Conservation (phyloP, 2,797 vertebrate genomes). For the Geotrypetes seraphini region DNA sequence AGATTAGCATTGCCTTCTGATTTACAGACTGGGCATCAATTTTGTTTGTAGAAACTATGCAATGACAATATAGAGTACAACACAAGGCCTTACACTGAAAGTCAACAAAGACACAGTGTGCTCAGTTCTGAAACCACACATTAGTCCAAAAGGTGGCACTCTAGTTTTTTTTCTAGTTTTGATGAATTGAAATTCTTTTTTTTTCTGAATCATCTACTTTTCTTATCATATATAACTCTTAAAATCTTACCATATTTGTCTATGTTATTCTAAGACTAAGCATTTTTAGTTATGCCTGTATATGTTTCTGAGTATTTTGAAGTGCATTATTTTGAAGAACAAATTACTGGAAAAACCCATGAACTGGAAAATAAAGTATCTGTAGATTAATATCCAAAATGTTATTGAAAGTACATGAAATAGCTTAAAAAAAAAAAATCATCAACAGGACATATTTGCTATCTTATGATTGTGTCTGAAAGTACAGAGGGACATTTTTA, state of each 20-base stretch:
- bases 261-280: slow-evolving; percentile 24
- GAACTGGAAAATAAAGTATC: slow-evolving; percentile 10
- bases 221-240: background rate
- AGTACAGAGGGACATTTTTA: too few species aligned
- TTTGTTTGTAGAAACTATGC: too few species aligned
- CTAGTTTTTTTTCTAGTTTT: too few species aligned
- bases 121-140: background rate
- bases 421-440: slow-evolving; percentile 17
- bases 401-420: slow-evolving; percentile 17
- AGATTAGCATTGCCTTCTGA: too few species aligned
- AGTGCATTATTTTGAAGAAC: slow-evolving; percentile 26
- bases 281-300: too few species aligned
- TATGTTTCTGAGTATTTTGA: too few species aligned
- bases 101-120: too few species aligned
- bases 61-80: too few species aligned
- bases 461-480: slow-evolving; percentile 8
- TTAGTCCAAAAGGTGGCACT: slow-evolving; percentile 39
- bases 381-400: slow-evolving; percentile 22
- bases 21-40: too few species aligned
- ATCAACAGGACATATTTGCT: slow-evolving; percentile 19
- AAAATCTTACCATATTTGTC: too few species aligned
- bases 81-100: too few species aligned
- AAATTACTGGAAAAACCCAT: slow-evolving; percentile 23
- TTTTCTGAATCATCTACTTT: too few species aligned
- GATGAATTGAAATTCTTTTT: background rate